phyloP scores from a whole-genome alignment of 2,888 invertebrate species.

The Drosophila rubida region DNA sequence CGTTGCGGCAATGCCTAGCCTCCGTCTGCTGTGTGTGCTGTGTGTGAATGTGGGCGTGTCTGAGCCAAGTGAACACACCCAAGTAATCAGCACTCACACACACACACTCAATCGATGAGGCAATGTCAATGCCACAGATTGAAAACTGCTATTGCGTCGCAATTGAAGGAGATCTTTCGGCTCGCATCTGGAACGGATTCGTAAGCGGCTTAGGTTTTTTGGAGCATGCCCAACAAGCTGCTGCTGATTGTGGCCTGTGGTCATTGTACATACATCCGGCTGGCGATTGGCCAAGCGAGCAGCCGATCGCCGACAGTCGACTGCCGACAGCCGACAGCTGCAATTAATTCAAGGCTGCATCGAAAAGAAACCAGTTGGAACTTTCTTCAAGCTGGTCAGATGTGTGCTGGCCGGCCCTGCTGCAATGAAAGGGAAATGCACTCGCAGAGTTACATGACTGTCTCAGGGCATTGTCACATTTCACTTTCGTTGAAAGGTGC shows the following conservation, averaged over 20 bases:
- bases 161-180: constrained; percentile 30
- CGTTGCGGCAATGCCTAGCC: constrained; percentile 5
- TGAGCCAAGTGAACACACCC: constrained; percentile 61
- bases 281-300: constrained; percentile 49
- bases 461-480: constrained; percentile 75
- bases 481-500: constrained; percentile 66
- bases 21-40: background rate
- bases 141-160: constrained; percentile 33
- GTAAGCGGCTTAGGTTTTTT: constrained; percentile 45
- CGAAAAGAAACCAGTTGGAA: constrained; percentile 34
- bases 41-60: constrained; percentile 54
- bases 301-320: constrained; percentile 24
- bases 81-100: constrained; percentile 41
- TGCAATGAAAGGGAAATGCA: constrained; percentile 70
- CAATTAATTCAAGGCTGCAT: constrained; percentile 47
- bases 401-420: constrained; percentile 27
- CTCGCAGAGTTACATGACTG: constrained; percentile 22
- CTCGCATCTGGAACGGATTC: constrained; percentile 33
- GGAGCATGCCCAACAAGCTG: constrained; percentile 19
- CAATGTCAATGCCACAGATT: constrained; percentile 73
- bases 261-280: constrained; percentile 55
- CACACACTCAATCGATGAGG: constrained; percentile 51
- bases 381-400: constrained; percentile 53
- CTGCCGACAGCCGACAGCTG: constrained; percentile 27
- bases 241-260: constrained; percentile 10